Base-by-base conservation (phyloP, 2,888 invertebrate genomes). In the Apotomis betuletana region DNA sequence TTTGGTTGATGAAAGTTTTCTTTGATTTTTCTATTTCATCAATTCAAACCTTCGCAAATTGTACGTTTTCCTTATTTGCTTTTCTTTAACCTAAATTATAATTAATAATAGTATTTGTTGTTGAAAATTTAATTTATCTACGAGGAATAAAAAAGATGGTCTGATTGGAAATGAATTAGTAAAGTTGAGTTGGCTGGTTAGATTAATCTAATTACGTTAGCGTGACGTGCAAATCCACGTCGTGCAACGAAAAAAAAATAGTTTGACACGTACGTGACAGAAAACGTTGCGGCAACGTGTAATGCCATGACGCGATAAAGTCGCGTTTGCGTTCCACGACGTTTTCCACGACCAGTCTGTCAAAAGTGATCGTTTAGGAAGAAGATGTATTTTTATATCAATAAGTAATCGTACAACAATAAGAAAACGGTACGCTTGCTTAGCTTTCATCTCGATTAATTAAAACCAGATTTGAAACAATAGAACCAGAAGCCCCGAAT, bases 391-490 rank as follows among this genome's bases (percentile, higher is more conserved):
- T 27, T 27, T 27, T 27, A 27, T 27, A 27, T 27, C 27, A 27
- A 27, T 27, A 27, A 27, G 27, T 27, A 27, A 27, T 27, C 27
- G 5, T 41, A 41, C 5, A 41, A 41, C 41, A 41, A 41, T 5
- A 6, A 41, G 41, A 6, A 41, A 41, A 41, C 41, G 41, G 41
- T 41, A 6, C 41, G 41, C 41, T 41, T 41, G 41, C 41, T 41
- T 41, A 41, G 41, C 41, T 41, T 49, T 57, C 12, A 57, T 57
- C 15, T 36, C 12, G 57, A 57, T 57, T 36, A 57, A 57, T 57
- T 57, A 57, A 10, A 36, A 57, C 9, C 49, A 10, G 36, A 57
- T 57, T 36, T 12, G 4, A 5, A 57, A 57, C 57, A 57, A 57
- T 12, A 57, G 38, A 5, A 57, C 4, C 10, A 55, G 36, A 57